phyloP scores from a whole-genome alignment of 2,888 invertebrate genomes.

The Metopia argyrocephala region DNA sequence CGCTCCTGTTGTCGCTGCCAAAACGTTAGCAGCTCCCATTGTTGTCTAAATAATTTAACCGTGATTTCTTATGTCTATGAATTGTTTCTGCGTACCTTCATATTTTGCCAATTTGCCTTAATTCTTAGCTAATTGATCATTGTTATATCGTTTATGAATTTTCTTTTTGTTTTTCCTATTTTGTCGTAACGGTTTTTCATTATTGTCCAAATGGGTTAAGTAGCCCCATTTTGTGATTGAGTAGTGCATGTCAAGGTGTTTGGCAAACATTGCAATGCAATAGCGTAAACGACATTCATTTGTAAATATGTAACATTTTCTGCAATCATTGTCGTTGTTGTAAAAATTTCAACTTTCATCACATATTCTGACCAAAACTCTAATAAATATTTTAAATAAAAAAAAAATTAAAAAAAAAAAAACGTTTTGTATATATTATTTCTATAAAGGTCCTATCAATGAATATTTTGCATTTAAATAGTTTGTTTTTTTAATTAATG shows the following conservation, averaged over 20 bases:
- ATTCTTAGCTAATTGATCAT: conserved; percentile 37
- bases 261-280: conserved; percentile 57
- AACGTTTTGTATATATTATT: conserved; percentile 6
- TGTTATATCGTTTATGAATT: conserved; percentile 1
- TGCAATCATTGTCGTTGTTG: conserved; percentile 74
- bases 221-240: conserved; percentile 45
- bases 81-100: not conserved
- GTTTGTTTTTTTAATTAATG: no score
- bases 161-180: conserved; percentile 5
- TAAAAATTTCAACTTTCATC: conserved; percentile 73
- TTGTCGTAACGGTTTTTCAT: conserved; percentile 10
- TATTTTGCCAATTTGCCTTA: conserved; percentile 44
- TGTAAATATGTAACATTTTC: conserved; percentile 74
- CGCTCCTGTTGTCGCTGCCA: conserved; percentile 72
- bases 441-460: not conserved
- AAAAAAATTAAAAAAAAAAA: conserved; percentile 37
- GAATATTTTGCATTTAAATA: no score
- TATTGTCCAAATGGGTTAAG: conserved; percentile 34
- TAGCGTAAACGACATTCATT: conserved; percentile 75
- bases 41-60: conserved; percentile 68
- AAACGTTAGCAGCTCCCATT: conserved; percentile 72
- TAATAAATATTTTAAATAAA: conserved; percentile 64
- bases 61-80: conserved; percentile 22
- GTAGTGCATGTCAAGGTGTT: conserved; percentile 46
- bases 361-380: conserved; percentile 51